Base-by-base conservation (phyloP, 2,797 vertebrate genomes). In the Iguana delicatissima region DNA sequence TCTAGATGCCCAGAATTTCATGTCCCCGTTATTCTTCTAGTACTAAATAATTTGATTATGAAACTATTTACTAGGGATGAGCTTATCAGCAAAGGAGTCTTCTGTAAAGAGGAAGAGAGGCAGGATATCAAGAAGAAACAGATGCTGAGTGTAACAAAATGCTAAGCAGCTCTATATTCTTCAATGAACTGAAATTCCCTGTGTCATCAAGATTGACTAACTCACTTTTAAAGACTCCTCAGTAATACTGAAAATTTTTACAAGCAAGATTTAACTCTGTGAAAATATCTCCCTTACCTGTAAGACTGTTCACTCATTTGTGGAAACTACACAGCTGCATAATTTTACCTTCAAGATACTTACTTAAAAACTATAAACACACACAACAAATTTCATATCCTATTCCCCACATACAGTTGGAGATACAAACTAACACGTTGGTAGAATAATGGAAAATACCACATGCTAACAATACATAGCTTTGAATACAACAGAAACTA, bases 101-200 rank as follows among this genome's bases (percentile, higher is more conserved):
- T 86, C 84, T 91, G 59, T 72, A 14, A 42, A 73, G 74, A 22
- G 59, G 1, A 87, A 67, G 3, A 52, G 32, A 91, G 85, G 38
- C 52, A 80, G 38, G 29, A 50, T 84, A 72, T 85, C 74, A 85
- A 84, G 82, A 72, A 73, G 74, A 87, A 91, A 84, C 42, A 55
- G 35, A 88, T 79, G 73, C 8, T 10, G 18, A 62, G 6, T 13
- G 3, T 67, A 67, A 83, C 6, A 77, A 67, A 69, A 77, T 55
- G 57, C 6, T 67, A 84, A 35, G 22, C 35, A 20, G 50, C 20
- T 38, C 79, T 87, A 84, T 69, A 59, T 42, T 14, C 50, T 62
- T 77, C 35, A 79, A 16, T 87, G 14, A 69, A 74, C 26, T 72
- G 72, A 50, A 50, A 18, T 57, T 67, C 22, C 12, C 80, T 84